Base-by-base conservation (phyloP, 2,113 vertebrate genomes). In the Oncorhynchus tshawytscha region DNA sequence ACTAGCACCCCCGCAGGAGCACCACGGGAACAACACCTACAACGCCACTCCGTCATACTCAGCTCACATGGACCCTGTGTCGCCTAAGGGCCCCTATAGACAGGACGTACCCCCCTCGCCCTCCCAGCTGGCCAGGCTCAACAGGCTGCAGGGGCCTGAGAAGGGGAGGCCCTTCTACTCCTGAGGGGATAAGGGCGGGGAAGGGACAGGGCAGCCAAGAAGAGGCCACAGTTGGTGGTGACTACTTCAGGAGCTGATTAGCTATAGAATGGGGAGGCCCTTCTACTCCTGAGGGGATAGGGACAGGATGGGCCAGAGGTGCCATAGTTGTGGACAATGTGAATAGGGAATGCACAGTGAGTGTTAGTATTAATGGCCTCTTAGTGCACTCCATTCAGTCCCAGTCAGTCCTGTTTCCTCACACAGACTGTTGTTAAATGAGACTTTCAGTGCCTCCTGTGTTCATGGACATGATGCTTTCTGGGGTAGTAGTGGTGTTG, bases 81-180 rank as follows among this genome's bases (percentile, higher is more conserved):
- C 67, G 74, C 94, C 76, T 94, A 98, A 95, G 95, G 98, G 81
- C 94, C 98, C 91, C 71, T 97, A 96, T 90, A 92, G 98, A 80
- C 98, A 99, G 87, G 98, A 99, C 1, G 97, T 99, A 12, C 98
- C 98, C 0, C 98, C 98, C 0, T 99, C 98, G 20, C 98, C 98
- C 0, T 94, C 96, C 77, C 97, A 99, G 91, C 94, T 99, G 4
- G 95, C 97, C 1, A 94, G 94, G 86, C 94, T 99, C 79, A 96
- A 92, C 93, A 92, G 96, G 89, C 89, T 95, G 29, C 96, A 96
- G 84, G 92, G 95, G 13, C 94, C 95, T 0, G 98, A 98, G 91
- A 98, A 97, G 87, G 95, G 95, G 81, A 92, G 95, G 67, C 94
- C 91, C 0, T 99, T 99, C 87, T 45, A 45, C 39, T 97, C 97